phyloP scores from a whole-genome alignment of 2,888 invertebrate species.

The Parnassius smintheus region DNA sequence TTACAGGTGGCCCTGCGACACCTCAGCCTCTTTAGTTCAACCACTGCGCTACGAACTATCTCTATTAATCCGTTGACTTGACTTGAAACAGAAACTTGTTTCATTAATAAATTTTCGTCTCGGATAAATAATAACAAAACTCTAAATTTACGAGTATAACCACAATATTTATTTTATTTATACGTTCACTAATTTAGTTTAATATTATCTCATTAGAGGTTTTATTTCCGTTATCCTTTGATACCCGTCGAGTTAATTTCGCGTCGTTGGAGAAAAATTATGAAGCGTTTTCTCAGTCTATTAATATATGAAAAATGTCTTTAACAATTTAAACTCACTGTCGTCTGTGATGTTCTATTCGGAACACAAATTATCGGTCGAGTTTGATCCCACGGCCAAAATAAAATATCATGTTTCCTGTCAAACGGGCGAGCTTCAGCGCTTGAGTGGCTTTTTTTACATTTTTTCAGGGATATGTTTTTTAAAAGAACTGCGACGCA shows the following conservation, averaged over 20 bases:
- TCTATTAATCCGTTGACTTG: too few relatives aligned
- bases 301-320: slow-evolving; percentile 59
- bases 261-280: slow-evolving; percentile 42
- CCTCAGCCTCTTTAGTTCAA: too few relatives aligned
- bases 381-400: slow-evolving; percentile 80
- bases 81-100: too few relatives aligned
- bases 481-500: slow-evolving; percentile 74
- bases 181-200: slow-evolving; percentile 21
- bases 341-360: slow-evolving; percentile 69
- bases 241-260: slow-evolving; percentile 42
- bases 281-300: slow-evolving; percentile 52
- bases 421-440: slow-evolving; percentile 72
- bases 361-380: slow-evolving; percentile 76
- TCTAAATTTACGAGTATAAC: slow-evolving; percentile 11
- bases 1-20: too few relatives aligned
- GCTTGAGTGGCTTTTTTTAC: slow-evolving; percentile 66
- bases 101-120: too few relatives aligned
- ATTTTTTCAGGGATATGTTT: slow-evolving; percentile 66
- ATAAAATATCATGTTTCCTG: slow-evolving; percentile 82
- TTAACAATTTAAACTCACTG: slow-evolving; percentile 69
- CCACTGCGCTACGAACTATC: too few relatives aligned
- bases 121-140: slow-evolving; percentile 7
- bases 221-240: slow-evolving; percentile 39
- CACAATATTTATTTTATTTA: slow-evolving; percentile 19
- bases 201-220: slow-evolving; percentile 23